phyloP scores from a whole-genome alignment of 2,797 vertebrate genomes.

The Chaunax sp. region DNA sequence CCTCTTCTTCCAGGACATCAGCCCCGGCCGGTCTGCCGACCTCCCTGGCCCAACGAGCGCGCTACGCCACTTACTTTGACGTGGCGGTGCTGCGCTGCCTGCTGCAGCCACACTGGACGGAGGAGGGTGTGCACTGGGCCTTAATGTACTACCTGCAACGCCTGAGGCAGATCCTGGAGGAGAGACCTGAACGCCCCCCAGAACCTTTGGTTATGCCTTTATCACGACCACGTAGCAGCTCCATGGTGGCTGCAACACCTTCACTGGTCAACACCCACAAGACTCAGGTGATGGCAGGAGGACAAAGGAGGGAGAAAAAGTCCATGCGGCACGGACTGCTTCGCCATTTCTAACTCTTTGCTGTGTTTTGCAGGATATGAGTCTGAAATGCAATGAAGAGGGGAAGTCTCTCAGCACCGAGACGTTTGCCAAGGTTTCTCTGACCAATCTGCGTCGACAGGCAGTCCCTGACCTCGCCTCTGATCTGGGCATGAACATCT shows the following conservation, averaged over 20 bases:
- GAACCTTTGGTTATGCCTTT: slow-evolving; percentile 88
- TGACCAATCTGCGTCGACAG: slow-evolving; percentile 93
- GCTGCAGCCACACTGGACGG: slow-evolving; percentile 97
- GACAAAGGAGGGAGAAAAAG: not conserved
- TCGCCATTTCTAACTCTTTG: not conserved
- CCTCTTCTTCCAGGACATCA: slow-evolving; percentile 68
- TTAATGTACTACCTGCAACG: slow-evolving; percentile 96
- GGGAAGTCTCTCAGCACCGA: slow-evolving; percentile 93
- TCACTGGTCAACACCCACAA: slow-evolving; percentile 98
- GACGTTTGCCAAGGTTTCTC: slow-evolving; percentile 93
- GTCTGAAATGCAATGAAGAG: slow-evolving; percentile 95
- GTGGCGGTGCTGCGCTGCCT: slow-evolving; percentile 97
- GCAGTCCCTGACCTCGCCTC: slow-evolving; percentile 96
- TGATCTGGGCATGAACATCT: slow-evolving; percentile 96
- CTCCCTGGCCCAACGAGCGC: slow-evolving; percentile 90
- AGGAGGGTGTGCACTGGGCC: slow-evolving; percentile 98
- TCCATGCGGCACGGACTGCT: not conserved
- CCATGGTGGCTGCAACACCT: slow-evolving; percentile 96
- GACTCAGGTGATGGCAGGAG: slow-evolving; percentile 86
- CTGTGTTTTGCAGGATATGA: slow-evolving; percentile 89
- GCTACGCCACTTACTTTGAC: slow-evolving; percentile 97
- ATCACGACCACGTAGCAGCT: slow-evolving; percentile 95
- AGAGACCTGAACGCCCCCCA: slow-evolving; percentile 89
- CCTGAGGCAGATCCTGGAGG: slow-evolving; percentile 94
- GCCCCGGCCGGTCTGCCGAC: slow-evolving; percentile 72